phyloP scores from a whole-genome alignment of 2,113 vertebrate genomes.

The Phasianus colchicus region DNA sequence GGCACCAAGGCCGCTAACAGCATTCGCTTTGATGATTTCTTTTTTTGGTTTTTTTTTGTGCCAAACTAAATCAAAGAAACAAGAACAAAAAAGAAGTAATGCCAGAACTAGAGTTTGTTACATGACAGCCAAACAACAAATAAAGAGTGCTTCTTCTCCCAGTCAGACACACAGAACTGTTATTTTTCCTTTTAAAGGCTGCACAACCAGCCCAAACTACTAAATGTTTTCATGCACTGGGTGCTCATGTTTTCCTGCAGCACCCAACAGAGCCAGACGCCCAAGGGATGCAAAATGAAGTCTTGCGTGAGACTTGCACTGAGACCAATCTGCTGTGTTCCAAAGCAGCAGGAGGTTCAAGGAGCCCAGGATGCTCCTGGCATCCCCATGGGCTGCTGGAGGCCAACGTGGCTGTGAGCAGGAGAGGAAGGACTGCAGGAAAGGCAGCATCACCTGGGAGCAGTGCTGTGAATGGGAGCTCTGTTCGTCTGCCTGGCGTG shows the following conservation, averaged over 20 bases:
- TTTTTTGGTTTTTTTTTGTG: neutral
- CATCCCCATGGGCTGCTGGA: neutral
- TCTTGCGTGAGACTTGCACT: neutral
- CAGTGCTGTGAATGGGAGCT: neutral
- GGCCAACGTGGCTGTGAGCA: neutral
- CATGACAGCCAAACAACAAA: neutral
- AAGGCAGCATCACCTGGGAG: neutral
- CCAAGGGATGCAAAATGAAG: accelerated
- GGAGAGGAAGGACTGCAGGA: neutral
- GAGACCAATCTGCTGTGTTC: neutral
- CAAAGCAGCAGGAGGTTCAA: neutral
- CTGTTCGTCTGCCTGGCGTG: neutral
- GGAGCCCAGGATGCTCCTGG: neutral
- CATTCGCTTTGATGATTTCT: neutral
- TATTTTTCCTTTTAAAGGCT: neutral
- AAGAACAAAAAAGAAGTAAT: neutral
- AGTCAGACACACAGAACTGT: neutral
- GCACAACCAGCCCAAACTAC: neutral
- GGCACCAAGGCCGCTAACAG: neutral
- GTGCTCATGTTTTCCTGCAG: neutral
- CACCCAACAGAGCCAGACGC: neutral
- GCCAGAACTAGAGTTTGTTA: neutral
- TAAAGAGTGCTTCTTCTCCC: neutral
- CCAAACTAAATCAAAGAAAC: neutral
- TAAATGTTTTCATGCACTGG: neutral